Percentiles rank a stretch among this genome's conserved stretches.
phyloP scores from a whole-genome alignment of 2,113 vertebrate species.

The Bucco capensis region DNA sequence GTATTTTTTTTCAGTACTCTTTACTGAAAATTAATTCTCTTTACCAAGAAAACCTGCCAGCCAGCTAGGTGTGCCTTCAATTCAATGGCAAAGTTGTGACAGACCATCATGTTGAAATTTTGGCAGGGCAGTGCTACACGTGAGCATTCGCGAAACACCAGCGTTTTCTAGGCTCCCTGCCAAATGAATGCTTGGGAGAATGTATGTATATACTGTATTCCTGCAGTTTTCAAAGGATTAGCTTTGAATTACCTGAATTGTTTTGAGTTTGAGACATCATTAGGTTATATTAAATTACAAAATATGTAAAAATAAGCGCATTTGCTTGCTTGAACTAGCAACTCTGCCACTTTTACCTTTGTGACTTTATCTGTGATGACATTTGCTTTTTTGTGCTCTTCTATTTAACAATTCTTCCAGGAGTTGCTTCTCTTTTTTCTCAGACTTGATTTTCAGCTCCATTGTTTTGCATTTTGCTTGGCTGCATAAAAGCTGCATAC shows the following conservation, averaged over 20 bases:
- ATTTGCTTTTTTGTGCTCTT: conserved; percentile 47
- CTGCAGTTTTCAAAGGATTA: conserved; percentile 46
- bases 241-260: conserved; percentile 57
- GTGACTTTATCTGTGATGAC: conserved; percentile 49
- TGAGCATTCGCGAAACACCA: conserved; percentile 44
- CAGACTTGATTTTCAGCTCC: conserved; percentile 22
- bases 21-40: background rate
- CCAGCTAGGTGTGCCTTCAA: conserved; percentile 43
- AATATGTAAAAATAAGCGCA: conserved; percentile 63
- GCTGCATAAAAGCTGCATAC: background rate
- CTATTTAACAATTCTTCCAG: conserved; percentile 54
- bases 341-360: conserved; percentile 50
- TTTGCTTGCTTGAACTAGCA: conserved; percentile 52
- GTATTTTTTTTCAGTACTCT: background rate
- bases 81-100: conserved; percentile 41
- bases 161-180: conserved; percentile 52
- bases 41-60: background rate
- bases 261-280: conserved; percentile 65
- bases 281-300: conserved; percentile 60
- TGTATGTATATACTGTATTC: conserved; percentile 33
- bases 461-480: conserved; percentile 43
- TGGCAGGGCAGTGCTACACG: conserved; percentile 15
- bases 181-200: conserved; percentile 44
- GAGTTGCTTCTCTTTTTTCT: conserved; percentile 12
- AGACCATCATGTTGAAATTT: conserved; percentile 47